Base-by-base conservation (phyloP, 2,888 invertebrate species). In the Melikaiella ostensackeni region DNA sequence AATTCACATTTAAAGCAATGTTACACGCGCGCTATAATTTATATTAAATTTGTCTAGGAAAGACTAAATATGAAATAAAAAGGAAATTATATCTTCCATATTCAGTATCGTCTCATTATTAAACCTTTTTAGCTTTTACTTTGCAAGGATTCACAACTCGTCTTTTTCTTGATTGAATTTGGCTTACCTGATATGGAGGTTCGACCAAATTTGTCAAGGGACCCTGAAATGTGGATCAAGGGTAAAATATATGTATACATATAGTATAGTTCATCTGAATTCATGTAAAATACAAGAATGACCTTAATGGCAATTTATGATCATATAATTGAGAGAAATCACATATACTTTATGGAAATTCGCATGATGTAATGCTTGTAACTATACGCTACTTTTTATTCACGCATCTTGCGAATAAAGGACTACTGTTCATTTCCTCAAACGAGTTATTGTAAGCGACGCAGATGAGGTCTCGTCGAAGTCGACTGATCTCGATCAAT, bases 191-290 rank as follows among this genome's bases (percentile, higher is more conserved):
- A 64, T 64, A 64, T 64, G 64, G 64, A 24, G 42, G 64, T 24
- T 6, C 16, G 21, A 24, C 21, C 8, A 64, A 64, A 64, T 63
- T 63, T 33, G 64, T 64, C 64, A 42, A 42, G 24, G 38, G 7
- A 42, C 64, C 64, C 13, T 64, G 63, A 64, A 64, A 64, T 64
- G 64, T 64, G 24, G 64, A 64, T 64, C 64, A 64, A 42, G 64
- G 64, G 8, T 38, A 21, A 38, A 38, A n/a, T n/a, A 38, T 9
- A 38, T 38, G 38, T n/a, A n/a, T 1, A 38, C 7, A 38, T 38
- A 38, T 38, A 61, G 5, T 27, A 4, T 27, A 7, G 2, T 21
- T 1, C 8, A 64, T 42, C 21, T 63, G 33, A 38, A 64, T 64
- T 35, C 19, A 46, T 46, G 46, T 64, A 35, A 64, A 42, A 24